Conservation (phyloP, 1,140 invertebrate species). For the Acromyrmex echinatior region DNA sequence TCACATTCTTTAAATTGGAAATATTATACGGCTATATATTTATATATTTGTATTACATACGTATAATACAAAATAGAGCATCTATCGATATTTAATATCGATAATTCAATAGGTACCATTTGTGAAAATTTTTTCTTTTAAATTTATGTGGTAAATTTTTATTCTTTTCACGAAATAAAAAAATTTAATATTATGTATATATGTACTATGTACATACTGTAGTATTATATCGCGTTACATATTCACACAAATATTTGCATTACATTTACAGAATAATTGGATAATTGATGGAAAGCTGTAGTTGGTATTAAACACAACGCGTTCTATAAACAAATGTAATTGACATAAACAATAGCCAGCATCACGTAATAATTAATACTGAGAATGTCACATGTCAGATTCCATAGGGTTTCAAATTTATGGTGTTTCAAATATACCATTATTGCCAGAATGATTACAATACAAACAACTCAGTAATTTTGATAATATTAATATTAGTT, state of each 20-base stretch:
- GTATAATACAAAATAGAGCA: not conserved
- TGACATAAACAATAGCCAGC: conserved; percentile 32
- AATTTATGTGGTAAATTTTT: not conserved
- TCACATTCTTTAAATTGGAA: conserved; percentile 26
- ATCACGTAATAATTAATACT: conserved; percentile 38
- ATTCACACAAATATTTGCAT: not conserved
- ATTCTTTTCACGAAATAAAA: not conserved
- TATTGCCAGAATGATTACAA: not conserved
- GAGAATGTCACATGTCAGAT: conserved; percentile 4
- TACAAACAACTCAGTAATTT: not conserved
- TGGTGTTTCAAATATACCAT: not conserved
- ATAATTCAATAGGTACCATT: not conserved
- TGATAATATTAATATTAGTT: conserved; percentile 3
- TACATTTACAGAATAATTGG: conserved; percentile 34
- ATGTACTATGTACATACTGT: not conserved
- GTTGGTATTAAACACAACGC: conserved; percentile 4
- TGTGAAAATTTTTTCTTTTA: not conserved
- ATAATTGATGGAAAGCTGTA: conserved; percentile 16
- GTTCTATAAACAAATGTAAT: conserved; percentile 2
- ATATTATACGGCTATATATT: not conserved
- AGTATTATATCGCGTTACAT: not conserved
- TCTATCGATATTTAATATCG: conserved; percentile 9
- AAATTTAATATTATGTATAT: not conserved
- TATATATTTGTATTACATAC: not conserved
- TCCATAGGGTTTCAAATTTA: not conserved